Evolutionary conservation across 2,113 vertebrate species (phyloP).

Genomic region (Murina feae): DNA sequence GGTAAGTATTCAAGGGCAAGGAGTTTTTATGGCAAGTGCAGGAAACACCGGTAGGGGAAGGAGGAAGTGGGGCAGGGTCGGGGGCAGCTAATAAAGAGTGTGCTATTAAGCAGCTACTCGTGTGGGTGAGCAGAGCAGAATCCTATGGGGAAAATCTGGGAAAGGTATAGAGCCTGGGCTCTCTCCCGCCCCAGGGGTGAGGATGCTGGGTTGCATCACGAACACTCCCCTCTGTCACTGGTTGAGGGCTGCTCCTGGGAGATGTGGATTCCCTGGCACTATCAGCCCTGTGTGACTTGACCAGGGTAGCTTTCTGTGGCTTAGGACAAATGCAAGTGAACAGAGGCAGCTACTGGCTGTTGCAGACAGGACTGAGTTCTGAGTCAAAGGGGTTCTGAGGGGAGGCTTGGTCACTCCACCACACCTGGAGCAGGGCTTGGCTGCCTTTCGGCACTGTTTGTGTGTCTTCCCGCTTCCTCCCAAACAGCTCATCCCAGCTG

Average conservation of each 20-base stretch:
- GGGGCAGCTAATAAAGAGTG: not conserved
- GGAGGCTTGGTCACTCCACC: not conserved
- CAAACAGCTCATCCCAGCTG: slow-evolving; percentile 76
- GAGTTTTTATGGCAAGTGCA: not conserved
- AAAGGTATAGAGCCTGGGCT: not conserved
- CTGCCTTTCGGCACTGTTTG: slow-evolving; percentile 48
- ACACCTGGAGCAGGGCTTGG: slow-evolving; percentile 18
- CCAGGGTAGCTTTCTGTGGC: not conserved
- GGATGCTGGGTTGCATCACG: not conserved
- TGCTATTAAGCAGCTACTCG: not conserved
- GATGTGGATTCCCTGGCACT: too few species aligned
- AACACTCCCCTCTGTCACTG: not conserved
- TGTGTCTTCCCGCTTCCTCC: slow-evolving; percentile 74
- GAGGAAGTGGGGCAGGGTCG: not conserved
- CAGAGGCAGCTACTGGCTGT: not conserved
- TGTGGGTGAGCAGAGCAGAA: rapidly evolving
- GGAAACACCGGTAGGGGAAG: not conserved
- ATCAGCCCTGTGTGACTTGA: too few species aligned
- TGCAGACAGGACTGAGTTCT: not conserved
- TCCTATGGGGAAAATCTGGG: not conserved
- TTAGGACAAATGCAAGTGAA: not conserved
- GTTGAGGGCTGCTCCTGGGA: not conserved
- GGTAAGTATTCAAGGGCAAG: not conserved
- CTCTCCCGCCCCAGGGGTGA: not conserved
- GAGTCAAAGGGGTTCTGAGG: not conserved